phyloP scores from a whole-genome alignment of 2,888 invertebrate genomes.

The Andrena minutula region DNA sequence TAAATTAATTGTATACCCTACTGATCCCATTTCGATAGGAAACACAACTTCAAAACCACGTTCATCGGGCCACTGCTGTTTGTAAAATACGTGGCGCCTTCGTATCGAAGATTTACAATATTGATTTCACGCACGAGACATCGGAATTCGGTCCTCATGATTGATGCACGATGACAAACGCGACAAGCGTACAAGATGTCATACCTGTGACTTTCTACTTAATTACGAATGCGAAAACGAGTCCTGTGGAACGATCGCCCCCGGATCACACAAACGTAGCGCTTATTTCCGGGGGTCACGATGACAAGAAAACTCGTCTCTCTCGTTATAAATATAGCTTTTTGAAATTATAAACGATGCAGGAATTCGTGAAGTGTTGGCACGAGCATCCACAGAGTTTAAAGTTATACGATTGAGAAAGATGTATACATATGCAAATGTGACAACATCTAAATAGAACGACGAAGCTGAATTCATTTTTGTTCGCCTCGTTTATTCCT shows the following conservation, averaged over 20 bases:
- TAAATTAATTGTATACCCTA: neutral
- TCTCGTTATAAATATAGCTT: conserved; percentile 7
- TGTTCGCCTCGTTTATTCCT: neutral
- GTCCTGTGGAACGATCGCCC: conserved; percentile 16
- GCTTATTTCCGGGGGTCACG: conserved; percentile 22
- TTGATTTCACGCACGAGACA: conserved; percentile 63
- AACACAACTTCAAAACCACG: neutral
- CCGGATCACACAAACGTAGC: conserved; percentile 6
- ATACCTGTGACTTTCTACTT: conserved; percentile 51
- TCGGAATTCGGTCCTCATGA: conserved; percentile 59
- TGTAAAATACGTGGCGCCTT: conserved; percentile 14
- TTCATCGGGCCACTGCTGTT: too few species aligned
- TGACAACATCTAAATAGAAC: neutral
- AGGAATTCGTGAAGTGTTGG: conserved; percentile 37
- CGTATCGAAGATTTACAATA: conserved; percentile 39
- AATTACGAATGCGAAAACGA: conserved; percentile 57
- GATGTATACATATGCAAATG: conserved; percentile 25
- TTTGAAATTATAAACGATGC: conserved; percentile 42
- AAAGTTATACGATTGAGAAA: conserved; percentile 13
- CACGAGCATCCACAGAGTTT: conserved; percentile 27
- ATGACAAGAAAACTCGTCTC: conserved; percentile 7
- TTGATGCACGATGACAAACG: conserved; percentile 60
- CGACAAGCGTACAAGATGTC: conserved; percentile 57
- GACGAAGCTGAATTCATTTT: conserved; percentile 6
- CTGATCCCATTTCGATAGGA: neutral